These are phyloP conservation scores for Drosophila melanosoma DNA, from an alignment of 2,888 invertebrate species.

Conservation along the genomic window DNA sequence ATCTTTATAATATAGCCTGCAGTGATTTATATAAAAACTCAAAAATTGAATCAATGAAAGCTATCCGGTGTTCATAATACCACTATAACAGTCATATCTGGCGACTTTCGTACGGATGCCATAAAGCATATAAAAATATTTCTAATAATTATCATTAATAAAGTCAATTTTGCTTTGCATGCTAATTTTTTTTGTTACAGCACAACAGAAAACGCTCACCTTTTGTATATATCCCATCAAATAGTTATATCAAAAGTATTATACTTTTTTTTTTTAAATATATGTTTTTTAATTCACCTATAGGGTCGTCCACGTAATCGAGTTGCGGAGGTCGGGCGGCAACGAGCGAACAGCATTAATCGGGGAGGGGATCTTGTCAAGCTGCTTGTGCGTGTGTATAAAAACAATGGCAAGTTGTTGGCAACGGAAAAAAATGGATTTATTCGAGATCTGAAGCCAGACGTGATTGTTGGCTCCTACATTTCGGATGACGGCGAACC, in stretches of 20 bases:
- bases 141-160: neutral
- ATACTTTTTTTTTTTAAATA: neutral
- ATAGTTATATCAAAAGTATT: neutral
- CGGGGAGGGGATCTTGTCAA: neutral
- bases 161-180: neutral
- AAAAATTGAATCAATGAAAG: neutral
- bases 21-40: neutral
- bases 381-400: neutral
- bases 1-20: neutral
- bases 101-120: neutral
- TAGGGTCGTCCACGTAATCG: neutral
- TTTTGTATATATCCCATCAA: neutral
- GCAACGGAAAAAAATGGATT: conserved; percentile 25
- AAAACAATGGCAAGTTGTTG: neutral
- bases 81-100: neutral
- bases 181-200: neutral
- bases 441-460: conserved; percentile 29
- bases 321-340: rapidly evolving
- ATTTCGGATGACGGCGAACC: rapidly evolving
- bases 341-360: neutral
- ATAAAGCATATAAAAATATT: neutral
- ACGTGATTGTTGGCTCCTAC: conserved; percentile 1
- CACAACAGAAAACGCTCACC: neutral
- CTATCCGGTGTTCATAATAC: neutral
- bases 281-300: neutral